These are phyloP conservation scores for Hemiprocne comata DNA, from an alignment of 2,113 vertebrate species.

Conservation along the genomic window DNA sequence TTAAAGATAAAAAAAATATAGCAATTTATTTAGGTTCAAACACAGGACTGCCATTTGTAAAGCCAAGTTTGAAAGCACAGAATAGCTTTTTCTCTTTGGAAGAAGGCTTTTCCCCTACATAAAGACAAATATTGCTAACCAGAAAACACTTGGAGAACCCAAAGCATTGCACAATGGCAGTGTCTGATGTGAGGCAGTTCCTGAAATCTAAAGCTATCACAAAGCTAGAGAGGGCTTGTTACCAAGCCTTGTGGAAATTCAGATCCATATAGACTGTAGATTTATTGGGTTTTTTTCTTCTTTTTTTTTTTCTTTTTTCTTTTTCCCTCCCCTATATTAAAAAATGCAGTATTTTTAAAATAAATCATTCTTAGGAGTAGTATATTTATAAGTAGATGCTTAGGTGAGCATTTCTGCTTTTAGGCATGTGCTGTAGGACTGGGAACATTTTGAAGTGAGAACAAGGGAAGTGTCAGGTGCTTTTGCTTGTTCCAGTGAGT, in stretches of 20 bases:
- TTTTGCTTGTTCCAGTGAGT: neutral
- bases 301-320: neutral
- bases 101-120: neutral
- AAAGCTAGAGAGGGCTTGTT: neutral
- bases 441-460: neutral
- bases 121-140: neutral
- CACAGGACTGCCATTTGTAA: neutral
- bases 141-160: neutral
- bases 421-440: neutral
- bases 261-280: neutral
- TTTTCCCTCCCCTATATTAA: neutral
- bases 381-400: neutral
- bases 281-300: neutral
- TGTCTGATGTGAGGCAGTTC: neutral
- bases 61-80: neutral
- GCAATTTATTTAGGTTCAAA: neutral
- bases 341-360: neutral
- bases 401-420: neutral
- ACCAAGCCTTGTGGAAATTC: neutral
- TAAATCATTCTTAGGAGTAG: neutral
- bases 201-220: neutral
- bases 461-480: fast-evolving
- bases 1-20: neutral
- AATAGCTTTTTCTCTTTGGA: neutral
- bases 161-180: neutral